These are phyloP conservation scores for Eubucco bourcierii DNA, from an alignment of 2,113 vertebrate species.

Conservation along the genomic window DNA sequence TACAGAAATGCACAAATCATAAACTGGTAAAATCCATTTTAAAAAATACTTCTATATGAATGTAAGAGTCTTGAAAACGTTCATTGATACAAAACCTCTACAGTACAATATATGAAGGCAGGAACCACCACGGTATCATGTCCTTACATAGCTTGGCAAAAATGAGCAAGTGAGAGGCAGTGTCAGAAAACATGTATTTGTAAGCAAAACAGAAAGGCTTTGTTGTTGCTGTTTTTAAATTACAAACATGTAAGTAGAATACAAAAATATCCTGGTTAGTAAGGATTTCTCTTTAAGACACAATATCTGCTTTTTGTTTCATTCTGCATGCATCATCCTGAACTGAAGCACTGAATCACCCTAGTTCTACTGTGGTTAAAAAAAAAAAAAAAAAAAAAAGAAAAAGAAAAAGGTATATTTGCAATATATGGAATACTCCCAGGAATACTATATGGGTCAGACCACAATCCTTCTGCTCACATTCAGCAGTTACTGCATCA, in stretches of 20 bases:
- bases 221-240: not conserved
- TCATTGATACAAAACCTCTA: not conserved
- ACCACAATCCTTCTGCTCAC: too few species aligned
- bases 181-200: not conserved
- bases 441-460: not conserved
- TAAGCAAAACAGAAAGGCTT: not conserved
- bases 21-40: not conserved
- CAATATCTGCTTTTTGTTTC: not conserved
- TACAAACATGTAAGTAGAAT: not conserved
- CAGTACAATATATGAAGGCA: not conserved
- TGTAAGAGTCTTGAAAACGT: not conserved
- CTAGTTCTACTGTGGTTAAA: rapidly evolving
- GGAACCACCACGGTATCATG: not conserved
- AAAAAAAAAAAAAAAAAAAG: too few species aligned
- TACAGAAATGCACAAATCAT: not conserved
- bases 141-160: not conserved
- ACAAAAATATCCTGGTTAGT: not conserved
- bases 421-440: not conserved
- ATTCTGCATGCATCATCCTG: not conserved
- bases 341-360: rapidly evolving
- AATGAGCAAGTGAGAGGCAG: rapidly evolving
- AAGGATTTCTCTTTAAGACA: not conserved
- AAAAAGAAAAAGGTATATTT: rapidly evolving
- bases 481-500: not conserved
- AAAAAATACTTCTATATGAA: not conserved